Base-by-base conservation (phyloP, 2,113 vertebrate genomes). In the Glaucomys volans region DNA sequence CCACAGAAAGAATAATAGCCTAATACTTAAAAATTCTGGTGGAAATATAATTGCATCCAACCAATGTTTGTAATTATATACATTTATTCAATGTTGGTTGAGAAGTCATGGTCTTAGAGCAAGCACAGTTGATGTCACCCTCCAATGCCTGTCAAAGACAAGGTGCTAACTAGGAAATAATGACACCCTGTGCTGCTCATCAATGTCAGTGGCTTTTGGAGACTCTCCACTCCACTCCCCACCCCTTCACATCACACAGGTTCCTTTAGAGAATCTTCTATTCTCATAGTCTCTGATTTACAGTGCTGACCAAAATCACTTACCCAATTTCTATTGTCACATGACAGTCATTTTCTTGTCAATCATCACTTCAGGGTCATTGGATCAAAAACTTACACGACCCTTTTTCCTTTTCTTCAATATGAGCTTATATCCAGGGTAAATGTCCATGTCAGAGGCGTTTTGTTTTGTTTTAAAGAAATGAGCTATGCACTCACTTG, bases 221-320 rank as follows among this genome's bases (percentile, higher is more conserved):
- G 13, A 62, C 5, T 18, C 2, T 47, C 4, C 9, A 9, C 2
- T 10, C 7, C 2, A 37, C 5, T 2, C 22, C 11, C 22, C 22
- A n/a, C 28, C 3, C 2, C 14, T 4, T 12, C 12, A 11, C 1
- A 20, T 1, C 0, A 17, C 7, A 3, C 5, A 12, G 0, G 13
- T 8, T 62, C 8, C 40, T 52, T 64, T 26, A 32, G 22, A 42
- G 18, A 83, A 9, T 24, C 10, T 6, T 11, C 28, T 42, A 1
- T 6, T 37, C 26, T 88, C 79, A 47, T 0, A 59, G 4, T 26
- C 8, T 67, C 0, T 59, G 12, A 75, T 18, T 42, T 12, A 30
- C 2, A 75, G 47, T 59, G 6, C 30, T 40, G 44, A 9, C 14
- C 57, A 26, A 9, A 1, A 47, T 9, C 14, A 67, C n/a, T 7